phyloP scores from a whole-genome alignment of 2,113 vertebrate species.

The Tinamus guttatus region DNA sequence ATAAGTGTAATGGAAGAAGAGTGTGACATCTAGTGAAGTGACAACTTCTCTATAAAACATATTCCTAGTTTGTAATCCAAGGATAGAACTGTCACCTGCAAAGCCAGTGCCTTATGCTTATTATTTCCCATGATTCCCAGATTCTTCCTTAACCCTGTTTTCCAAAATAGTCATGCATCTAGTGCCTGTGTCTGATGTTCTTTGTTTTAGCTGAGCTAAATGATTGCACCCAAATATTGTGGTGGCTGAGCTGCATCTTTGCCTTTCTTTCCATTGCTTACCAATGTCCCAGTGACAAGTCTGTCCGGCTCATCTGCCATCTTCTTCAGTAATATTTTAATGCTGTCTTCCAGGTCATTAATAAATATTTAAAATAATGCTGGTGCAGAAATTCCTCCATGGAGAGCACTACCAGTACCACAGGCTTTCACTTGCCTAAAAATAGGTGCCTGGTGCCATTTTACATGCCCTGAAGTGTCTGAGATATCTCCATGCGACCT shows the following conservation, averaged over 20 bases:
- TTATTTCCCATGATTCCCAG: background rate
- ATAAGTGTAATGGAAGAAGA: background rate
- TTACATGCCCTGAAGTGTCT: background rate
- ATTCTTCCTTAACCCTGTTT: background rate
- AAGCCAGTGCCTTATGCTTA: background rate
- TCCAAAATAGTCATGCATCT: background rate
- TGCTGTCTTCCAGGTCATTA: background rate
- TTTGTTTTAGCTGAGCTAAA: background rate
- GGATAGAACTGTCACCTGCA: background rate
- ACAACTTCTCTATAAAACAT: background rate
- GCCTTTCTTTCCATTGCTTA: background rate
- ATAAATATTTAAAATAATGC: background rate
- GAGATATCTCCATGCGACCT: background rate
- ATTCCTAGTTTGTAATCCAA: background rate
- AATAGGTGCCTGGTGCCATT: background rate
- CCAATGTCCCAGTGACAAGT: background rate
- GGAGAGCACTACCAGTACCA: background rate
- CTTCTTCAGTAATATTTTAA: background rate
- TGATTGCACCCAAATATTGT: background rate
- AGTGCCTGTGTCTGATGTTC: background rate
- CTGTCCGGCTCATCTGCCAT: background rate
- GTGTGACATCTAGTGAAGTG: background rate
- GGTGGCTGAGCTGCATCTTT: background rate
- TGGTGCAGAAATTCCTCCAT: fast-evolving
- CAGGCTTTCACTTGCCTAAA: background rate